Conservation (phyloP, 2,113 vertebrate genomes). For the Eurypyga helias region DNA sequence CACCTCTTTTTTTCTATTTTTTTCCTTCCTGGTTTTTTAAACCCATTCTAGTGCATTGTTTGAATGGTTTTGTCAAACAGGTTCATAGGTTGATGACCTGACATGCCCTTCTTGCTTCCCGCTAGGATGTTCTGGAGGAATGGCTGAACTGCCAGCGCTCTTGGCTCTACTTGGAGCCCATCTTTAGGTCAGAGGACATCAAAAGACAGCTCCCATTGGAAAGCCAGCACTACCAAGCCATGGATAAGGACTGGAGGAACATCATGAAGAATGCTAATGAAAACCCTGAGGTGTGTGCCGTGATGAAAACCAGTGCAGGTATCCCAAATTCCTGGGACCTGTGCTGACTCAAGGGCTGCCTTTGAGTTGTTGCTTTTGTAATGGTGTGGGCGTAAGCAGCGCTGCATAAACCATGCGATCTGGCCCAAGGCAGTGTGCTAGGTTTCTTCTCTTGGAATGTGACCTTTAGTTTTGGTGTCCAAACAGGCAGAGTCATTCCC, state of each 20-base stretch:
- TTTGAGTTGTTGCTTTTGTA: background rate
- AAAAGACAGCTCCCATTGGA: conserved; percentile 87
- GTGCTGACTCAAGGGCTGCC: background rate
- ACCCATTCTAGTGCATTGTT: background rate
- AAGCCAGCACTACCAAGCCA: conserved; percentile 83
- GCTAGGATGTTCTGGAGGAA: conserved; percentile 90
- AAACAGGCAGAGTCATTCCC: background rate
- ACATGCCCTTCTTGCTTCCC: background rate
- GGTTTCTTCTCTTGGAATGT: background rate
- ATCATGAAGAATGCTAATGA: conserved; percentile 85
- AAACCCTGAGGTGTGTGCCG: conserved; percentile 79
- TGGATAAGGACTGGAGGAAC: conserved; percentile 86
- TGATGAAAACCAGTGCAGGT: background rate
- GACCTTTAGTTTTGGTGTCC: background rate
- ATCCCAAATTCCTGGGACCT: background rate
- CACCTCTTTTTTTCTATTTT: background rate
- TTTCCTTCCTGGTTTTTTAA: background rate
- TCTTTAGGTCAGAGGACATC: conserved; percentile 93
- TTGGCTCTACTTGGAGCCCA: conserved; percentile 93
- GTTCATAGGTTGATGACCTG: background rate
- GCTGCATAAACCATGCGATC: background rate
- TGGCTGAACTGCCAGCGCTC: conserved; percentile 90
- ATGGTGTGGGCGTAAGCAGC: background rate
- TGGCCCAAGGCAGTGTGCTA: background rate
- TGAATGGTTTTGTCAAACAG: background rate